Conservation (phyloP, 1,140 invertebrate genomes). For the Pogonus chalceus region DNA sequence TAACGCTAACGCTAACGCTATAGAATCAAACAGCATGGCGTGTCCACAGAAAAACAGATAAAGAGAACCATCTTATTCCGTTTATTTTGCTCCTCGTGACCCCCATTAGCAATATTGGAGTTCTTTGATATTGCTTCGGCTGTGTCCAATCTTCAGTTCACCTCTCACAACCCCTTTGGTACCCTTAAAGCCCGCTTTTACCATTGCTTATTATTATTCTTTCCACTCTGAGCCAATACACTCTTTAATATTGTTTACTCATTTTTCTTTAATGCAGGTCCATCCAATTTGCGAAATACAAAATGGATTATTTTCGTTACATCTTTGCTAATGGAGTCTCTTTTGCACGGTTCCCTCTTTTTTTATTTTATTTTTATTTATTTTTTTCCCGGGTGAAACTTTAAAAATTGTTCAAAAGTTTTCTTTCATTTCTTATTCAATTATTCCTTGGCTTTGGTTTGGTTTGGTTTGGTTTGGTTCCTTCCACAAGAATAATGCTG, state of each 20-base stretch:
- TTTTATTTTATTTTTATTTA: background rate
- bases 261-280: background rate
- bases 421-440: background rate
- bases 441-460: background rate
- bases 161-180: background rate
- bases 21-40: too few relatives aligned
- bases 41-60: background rate
- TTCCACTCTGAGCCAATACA: background rate
- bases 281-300: slow-evolving; percentile 3
- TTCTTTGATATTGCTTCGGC: background rate
- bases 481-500: background rate
- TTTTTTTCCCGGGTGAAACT: background rate
- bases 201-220: background rate
- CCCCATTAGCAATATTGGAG: background rate
- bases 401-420: background rate
- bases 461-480: background rate
- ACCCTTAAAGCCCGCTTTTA: too few relatives aligned
- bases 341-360: background rate
- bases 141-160: background rate
- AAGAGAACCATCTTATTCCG: background rate
- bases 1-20: too few relatives aligned
- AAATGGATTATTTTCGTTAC: slow-evolving; percentile 4
- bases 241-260: background rate
- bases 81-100: background rate
- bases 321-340: background rate